Evolutionary conservation across 2,797 vertebrate genomes (phyloP).

Genomic region (Brotula barbata): DNA sequence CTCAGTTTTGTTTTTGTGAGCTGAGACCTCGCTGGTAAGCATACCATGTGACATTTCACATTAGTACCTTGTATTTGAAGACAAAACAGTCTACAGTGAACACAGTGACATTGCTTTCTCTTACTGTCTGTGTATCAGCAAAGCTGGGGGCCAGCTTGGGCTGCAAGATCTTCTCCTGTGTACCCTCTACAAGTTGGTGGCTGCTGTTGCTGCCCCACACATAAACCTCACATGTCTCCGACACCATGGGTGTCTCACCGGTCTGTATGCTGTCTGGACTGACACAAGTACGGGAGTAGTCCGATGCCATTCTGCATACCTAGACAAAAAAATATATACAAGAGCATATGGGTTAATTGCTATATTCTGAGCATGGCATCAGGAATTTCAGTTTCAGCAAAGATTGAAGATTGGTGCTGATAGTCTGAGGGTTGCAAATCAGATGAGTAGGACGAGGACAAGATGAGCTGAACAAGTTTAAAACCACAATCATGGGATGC

Average conservation of each 20-base stretch:
- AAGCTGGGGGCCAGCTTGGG: slow-evolving; percentile 84
- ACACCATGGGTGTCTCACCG: slow-evolving; percentile 88
- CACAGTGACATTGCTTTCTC: background rate
- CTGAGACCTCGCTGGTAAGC: no score
- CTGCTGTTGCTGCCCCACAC: slow-evolving; percentile 90
- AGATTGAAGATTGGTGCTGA: no score
- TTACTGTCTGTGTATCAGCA: slow-evolving; percentile 82
- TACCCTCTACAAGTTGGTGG: slow-evolving; percentile 85
- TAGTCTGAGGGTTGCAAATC: background rate
- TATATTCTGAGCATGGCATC: no score
- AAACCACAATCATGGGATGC: background rate
- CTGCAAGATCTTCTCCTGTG: slow-evolving; percentile 85
- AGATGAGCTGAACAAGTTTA: no score
- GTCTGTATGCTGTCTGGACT: slow-evolving; percentile 97
- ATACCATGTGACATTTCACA: background rate
- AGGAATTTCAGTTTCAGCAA: no score
- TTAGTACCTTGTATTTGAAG: background rate
- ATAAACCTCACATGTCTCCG: slow-evolving; percentile 95
- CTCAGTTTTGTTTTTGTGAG: no score
- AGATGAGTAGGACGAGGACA: no score
- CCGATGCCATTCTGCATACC: slow-evolving; percentile 98
- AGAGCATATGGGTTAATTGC: no score
- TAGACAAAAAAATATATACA: slow-evolving; percentile 46
- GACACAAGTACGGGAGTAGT: slow-evolving; percentile 96
- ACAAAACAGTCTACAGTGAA: background rate